Percentiles rank a stretch among this genome's conserved stretches.
Conservation (phyloP, 2,797 vertebrate species). For the Argya squamiceps region DNA sequence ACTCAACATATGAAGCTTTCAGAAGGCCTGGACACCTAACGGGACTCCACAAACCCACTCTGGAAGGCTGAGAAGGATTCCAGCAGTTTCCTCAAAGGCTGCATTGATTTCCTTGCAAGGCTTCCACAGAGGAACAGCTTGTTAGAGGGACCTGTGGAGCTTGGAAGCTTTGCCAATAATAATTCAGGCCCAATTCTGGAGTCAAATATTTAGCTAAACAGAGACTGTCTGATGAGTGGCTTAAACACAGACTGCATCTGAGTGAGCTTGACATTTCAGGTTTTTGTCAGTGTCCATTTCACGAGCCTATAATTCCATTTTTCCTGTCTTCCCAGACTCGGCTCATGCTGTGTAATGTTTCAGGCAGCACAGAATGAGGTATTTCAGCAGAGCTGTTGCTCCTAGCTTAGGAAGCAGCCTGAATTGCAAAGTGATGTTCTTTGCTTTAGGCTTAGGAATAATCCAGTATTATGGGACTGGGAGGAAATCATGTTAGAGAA, state of each 20-base stretch:
- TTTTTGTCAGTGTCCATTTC: constrained; percentile 37
- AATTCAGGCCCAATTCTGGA: constrained; percentile 38
- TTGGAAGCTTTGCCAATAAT: constrained; percentile 59
- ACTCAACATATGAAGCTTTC: background rate
- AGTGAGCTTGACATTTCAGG: background rate
- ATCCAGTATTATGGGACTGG: background rate
- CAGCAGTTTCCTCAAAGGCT: constrained; percentile 47
- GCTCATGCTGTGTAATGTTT: background rate
- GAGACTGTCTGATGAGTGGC: constrained; percentile 51
- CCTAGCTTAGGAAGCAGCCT: background rate
- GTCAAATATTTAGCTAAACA: constrained; percentile 63
- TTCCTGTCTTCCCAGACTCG: background rate
- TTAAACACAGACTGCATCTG: constrained; percentile 33
- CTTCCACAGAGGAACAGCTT: constrained; percentile 59
- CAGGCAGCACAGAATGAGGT: background rate
- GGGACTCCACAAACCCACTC: background rate
- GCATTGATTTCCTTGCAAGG: constrained; percentile 45
- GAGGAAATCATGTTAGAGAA: constrained; percentile 5
- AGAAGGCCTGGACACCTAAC: background rate
- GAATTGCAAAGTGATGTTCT: background rate
- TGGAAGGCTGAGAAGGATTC: constrained; percentile 15
- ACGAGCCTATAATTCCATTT: background rate
- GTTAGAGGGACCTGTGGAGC: constrained; percentile 40
- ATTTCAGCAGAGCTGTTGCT: background rate
- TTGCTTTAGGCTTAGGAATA: background rate